Percentiles rank a stretch among this genome's conserved stretches.
These are phyloP conservation scores for Diploptera punctata DNA, from an alignment of 2,888 invertebrate genomes.

Conservation along the genomic window DNA sequence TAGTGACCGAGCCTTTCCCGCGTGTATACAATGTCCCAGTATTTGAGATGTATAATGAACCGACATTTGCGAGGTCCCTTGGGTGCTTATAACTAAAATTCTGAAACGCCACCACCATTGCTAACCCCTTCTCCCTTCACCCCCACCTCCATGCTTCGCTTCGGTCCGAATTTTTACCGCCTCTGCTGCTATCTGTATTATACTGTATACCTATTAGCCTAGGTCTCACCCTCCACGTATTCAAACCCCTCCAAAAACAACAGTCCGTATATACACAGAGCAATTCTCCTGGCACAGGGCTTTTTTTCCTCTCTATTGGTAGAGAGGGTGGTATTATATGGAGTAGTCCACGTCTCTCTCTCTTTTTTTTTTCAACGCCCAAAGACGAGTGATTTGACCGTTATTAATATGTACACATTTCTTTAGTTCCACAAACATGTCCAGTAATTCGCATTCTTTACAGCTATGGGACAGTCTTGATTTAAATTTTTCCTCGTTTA, in stretches of 20 bases:
- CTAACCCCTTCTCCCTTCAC: background rate
- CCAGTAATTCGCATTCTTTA: too few species aligned
- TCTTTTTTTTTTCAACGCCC: background rate
- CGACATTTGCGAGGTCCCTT: slow-evolving; percentile 36
- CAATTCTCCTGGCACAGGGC: background rate
- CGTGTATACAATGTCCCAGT: slow-evolving; percentile 35
- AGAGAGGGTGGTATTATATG: background rate
- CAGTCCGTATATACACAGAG: background rate
- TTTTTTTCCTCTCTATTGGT: background rate
- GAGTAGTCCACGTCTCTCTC: background rate
- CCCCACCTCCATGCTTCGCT: background rate
- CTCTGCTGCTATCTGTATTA: slow-evolving; percentile 7
- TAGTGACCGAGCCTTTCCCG: slow-evolving; percentile 4
- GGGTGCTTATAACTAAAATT: slow-evolving; percentile 35
- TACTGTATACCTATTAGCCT: background rate
- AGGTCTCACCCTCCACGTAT: background rate
- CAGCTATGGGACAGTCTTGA: too few species aligned
- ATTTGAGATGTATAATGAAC: slow-evolving; percentile 41
- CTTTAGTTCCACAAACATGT: too few species aligned
- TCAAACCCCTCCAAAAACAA: slow-evolving; percentile 1
- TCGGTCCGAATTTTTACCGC: slow-evolving; percentile 25
- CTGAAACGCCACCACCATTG: slow-evolving; percentile 22
- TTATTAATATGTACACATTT: background rate
- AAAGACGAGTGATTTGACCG: background rate
- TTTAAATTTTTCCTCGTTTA: too few species aligned